phyloP scores from a whole-genome alignment of 2,797 vertebrate species.

The Brachymystax lenok region DNA sequence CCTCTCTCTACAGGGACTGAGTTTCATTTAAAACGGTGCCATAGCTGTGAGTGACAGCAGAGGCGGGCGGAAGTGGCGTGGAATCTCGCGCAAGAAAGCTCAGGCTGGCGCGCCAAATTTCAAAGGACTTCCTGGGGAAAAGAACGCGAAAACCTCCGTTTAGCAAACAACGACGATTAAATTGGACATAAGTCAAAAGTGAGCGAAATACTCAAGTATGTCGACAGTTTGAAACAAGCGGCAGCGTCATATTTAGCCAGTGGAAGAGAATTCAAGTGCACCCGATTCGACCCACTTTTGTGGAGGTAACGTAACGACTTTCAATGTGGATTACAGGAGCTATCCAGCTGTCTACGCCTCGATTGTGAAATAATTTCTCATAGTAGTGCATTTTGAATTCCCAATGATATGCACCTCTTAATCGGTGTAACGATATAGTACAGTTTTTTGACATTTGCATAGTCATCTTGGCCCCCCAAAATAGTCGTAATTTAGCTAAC shows the following conservation, averaged over 20 bases:
- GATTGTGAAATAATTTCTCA: background rate
- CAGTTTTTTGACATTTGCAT: background rate
- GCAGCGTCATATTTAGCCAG: background rate
- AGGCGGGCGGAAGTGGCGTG: slow-evolving; percentile 66
- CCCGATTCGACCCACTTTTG: background rate
- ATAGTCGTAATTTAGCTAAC: too few species aligned
- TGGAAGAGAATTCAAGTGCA: background rate
- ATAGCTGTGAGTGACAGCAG: background rate
- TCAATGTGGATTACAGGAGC: slow-evolving; percentile 37
- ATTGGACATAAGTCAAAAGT: background rate
- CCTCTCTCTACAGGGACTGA: background rate
- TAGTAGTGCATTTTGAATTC: background rate
- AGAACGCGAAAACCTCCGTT: slow-evolving; percentile 25
- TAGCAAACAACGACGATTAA: slow-evolving; percentile 28
- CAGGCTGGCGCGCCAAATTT: slow-evolving; percentile 84
- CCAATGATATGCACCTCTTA: background rate
- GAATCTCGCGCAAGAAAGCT: slow-evolving; percentile 61
- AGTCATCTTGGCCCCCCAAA: background rate
- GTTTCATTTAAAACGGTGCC: background rate
- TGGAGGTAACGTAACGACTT: slow-evolving; percentile 35
- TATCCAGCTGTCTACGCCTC: background rate
- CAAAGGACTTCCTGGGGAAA: slow-evolving; percentile 82
- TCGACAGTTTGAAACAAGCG: background rate
- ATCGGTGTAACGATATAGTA: background rate
- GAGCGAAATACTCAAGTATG: background rate